phyloP scores from a whole-genome alignment of 2,797 vertebrate species.

The Neosilurus mollespiculum region DNA sequence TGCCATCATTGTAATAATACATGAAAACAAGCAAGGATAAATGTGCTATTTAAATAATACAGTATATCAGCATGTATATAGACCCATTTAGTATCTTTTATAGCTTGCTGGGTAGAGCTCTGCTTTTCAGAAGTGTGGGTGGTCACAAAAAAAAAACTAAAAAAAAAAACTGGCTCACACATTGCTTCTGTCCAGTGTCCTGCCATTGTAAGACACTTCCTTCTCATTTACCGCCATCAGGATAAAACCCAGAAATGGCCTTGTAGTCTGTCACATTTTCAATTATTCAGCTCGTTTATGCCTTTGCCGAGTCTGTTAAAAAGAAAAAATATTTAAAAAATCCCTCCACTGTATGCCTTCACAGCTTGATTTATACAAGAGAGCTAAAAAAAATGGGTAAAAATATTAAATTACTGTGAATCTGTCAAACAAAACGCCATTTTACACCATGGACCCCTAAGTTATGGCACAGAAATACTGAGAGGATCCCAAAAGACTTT shows the following conservation, averaged over 20 bases:
- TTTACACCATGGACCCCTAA: constrained; percentile 25
- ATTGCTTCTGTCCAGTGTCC: constrained; percentile 7
- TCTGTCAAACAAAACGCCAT: constrained; percentile 31
- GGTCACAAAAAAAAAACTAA: background rate
- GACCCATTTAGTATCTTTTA: background rate
- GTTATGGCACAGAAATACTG: constrained; percentile 18
- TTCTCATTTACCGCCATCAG: constrained; percentile 30
- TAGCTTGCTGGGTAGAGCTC: background rate
- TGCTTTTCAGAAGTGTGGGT: constrained; percentile 15
- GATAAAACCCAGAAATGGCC: constrained; percentile 47
- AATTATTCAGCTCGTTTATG: constrained; percentile 61
- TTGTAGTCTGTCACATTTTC: constrained; percentile 54
- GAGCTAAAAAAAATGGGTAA: constrained; percentile 8
- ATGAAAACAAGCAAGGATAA: background rate
- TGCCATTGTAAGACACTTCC: constrained; percentile 26
- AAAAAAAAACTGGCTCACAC: constrained; percentile 12
- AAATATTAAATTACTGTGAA: constrained; percentile 26
- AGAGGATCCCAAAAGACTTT: constrained; percentile 11
- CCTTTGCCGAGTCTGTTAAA: constrained; percentile 34
- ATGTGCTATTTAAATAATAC: background rate
- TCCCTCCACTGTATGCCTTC: constrained; percentile 15
- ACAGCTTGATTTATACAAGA: constrained; percentile 23
- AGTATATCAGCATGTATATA: background rate
- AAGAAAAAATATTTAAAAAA: background rate
- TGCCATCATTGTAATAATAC: background rate